Conservation (phyloP, 2,888 invertebrate species). For the Clunio marinus region DNA sequence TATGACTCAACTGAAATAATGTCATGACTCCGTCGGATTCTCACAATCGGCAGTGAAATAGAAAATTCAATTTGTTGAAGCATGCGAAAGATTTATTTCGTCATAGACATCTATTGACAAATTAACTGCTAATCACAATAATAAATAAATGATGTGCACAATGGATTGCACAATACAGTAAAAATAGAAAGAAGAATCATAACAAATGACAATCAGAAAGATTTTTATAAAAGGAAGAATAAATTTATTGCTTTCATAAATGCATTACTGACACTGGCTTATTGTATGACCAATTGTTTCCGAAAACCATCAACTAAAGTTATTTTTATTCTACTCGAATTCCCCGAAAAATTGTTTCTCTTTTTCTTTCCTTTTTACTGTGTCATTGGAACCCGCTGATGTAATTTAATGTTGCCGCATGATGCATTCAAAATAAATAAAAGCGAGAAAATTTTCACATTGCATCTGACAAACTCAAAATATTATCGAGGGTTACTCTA, state of each 20-base stretch:
- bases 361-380: slow-evolving; percentile 5
- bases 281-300: slow-evolving; percentile 38
- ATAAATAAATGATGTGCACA: slow-evolving; percentile 15
- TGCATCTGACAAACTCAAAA: slow-evolving; percentile 49
- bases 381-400: slow-evolving; percentile 17
- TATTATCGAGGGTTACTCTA: slow-evolving; percentile 50
- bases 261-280: slow-evolving; percentile 35
- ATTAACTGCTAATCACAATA: slow-evolving; percentile 35
- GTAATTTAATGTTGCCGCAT: background rate
- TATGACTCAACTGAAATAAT: background rate
- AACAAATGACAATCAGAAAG: background rate
- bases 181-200: background rate
- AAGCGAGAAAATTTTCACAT: background rate
- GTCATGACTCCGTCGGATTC: slow-evolving; percentile 13
- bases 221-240: slow-evolving; percentile 7
- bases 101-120: slow-evolving; percentile 24
- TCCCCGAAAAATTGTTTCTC: background rate
- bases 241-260: slow-evolving; percentile 36
- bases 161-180: background rate
- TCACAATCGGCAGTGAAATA: background rate
- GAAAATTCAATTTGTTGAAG: background rate
- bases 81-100: slow-evolving; percentile 23
- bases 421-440: background rate
- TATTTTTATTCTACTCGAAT: background rate
- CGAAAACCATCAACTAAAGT: slow-evolving; percentile 33